phyloP scores from a whole-genome alignment of 2,797 vertebrate species.

The Buphagus erythrorhynchus region DNA sequence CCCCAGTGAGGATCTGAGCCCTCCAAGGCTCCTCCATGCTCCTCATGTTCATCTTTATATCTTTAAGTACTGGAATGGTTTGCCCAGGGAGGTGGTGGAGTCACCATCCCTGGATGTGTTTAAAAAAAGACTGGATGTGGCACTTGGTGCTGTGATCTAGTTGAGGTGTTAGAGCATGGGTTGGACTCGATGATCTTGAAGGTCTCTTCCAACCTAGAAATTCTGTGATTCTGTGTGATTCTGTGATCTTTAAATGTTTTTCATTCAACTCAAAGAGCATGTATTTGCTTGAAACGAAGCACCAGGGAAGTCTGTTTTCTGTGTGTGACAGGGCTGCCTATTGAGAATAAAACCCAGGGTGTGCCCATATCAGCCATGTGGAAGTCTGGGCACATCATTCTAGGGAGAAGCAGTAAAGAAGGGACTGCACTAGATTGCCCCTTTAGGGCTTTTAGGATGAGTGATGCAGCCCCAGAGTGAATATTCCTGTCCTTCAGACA shows the following conservation, averaged over 20 bases:
- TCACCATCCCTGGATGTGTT: no score
- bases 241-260: background rate
- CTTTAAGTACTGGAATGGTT: no score
- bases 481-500: background rate
- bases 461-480: background rate
- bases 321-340: background rate
- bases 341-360: background rate
- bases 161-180: no score
- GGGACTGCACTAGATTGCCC: background rate
- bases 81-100: no score
- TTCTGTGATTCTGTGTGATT: no score
- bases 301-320: background rate
- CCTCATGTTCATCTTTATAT: background rate
- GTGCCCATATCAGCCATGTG: rapidly evolving
- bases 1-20: background rate
- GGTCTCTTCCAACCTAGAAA: no score
- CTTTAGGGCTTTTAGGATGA: background rate
- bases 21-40: background rate
- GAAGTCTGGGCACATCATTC: background rate
- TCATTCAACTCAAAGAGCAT: rapidly evolving
- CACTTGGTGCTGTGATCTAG: no score
- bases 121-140: no score
- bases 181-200: no score
- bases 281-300: background rate
- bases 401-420: background rate